Conservation (phyloP, 2,797 vertebrate genomes). For the Manis javanica region DNA sequence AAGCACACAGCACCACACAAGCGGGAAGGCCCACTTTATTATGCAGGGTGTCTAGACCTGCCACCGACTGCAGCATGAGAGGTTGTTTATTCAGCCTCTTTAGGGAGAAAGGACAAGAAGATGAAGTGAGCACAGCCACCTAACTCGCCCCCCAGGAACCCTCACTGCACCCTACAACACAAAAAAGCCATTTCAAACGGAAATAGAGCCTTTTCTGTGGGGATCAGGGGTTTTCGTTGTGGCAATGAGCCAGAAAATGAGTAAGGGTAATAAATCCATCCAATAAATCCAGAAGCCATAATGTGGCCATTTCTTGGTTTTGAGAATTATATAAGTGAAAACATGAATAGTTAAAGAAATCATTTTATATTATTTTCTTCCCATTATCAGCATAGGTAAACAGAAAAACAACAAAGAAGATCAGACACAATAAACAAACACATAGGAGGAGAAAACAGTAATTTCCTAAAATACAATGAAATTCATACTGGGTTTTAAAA, state of each 20-base stretch:
- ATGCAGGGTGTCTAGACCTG: not conserved
- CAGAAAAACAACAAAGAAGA: not conserved
- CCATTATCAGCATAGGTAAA: not conserved
- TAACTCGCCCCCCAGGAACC: not conserved
- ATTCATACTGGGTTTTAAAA: not conserved
- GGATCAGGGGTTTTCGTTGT: not conserved
- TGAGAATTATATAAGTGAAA: not conserved
- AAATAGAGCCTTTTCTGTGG: not conserved
- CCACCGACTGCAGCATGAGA: not conserved
- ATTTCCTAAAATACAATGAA: not conserved
- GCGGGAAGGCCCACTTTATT: not conserved
- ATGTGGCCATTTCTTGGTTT: not conserved
- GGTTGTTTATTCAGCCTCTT: not conserved
- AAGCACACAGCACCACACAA: too few species aligned
- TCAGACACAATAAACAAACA: not conserved
- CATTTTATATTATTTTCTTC: not conserved
- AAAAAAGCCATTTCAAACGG: not conserved
- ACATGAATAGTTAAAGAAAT: not conserved
- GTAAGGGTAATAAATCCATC: not conserved
- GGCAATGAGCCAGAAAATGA: not conserved
- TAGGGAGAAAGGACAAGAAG: not conserved
- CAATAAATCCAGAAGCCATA: not conserved
- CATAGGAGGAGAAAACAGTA: not conserved
- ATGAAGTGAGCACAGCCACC: not conserved
- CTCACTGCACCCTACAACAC: not conserved